These are phyloP conservation scores for Camponotus pennsylvanicus DNA, from an alignment of 1,140 invertebrate species.

Conservation along the genomic window DNA sequence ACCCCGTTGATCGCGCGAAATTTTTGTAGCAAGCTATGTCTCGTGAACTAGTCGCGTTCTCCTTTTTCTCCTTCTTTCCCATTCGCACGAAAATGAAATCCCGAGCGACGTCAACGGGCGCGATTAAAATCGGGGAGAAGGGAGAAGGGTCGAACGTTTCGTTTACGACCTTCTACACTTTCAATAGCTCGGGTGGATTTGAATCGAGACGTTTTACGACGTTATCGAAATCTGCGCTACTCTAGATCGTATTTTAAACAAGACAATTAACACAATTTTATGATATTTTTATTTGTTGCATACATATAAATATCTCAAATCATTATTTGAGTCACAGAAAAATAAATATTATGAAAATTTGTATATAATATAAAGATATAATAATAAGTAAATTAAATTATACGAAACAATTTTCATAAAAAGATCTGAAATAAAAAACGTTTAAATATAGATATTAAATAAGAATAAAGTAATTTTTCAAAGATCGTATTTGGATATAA, in stretches of 20 bases:
- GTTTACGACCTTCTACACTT: constrained; percentile 49
- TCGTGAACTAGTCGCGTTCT: neutral
- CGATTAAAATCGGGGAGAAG: constrained; percentile 61
- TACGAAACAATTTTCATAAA: neutral
- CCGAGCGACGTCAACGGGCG: constrained; percentile 29
- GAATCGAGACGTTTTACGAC: constrained; percentile 53
- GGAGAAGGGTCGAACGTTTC: constrained; percentile 48
- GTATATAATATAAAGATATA: neutral
- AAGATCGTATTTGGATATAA: neutral
- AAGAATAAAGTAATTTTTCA: neutral
- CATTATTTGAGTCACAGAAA: neutral
- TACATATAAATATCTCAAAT: neutral
- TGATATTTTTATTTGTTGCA: neutral
- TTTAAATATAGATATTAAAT: neutral
- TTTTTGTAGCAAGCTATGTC: constrained; percentile 31
- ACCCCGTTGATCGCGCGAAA: constrained; percentile 43
- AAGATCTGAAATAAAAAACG: neutral
- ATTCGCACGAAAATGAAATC: constrained; percentile 65
- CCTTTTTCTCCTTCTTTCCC: constrained; percentile 47
- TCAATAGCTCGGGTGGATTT: constrained; percentile 43
- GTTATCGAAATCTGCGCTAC: constrained; percentile 16
- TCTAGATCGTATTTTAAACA: neutral
- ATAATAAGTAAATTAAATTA: neutral
- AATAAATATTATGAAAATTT: neutral
- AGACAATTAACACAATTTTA: constrained; percentile 9